These are phyloP conservation scores for Triplophysa rosa DNA, from an alignment of 2,113 vertebrate species.

Conservation along the genomic window DNA sequence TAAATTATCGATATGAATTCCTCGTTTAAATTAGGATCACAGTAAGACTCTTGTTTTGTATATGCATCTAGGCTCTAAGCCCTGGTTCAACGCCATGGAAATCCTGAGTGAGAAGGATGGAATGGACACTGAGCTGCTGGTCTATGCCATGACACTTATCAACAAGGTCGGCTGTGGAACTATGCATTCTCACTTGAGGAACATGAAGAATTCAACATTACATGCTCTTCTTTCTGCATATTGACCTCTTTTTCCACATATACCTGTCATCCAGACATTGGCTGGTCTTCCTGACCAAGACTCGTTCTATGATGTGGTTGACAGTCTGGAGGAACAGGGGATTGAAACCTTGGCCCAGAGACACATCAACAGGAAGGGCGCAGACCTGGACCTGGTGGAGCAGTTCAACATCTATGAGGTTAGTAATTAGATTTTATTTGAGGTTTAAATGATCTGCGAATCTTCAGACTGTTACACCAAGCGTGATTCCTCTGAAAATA, in stretches of 20 bases:
- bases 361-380: constrained; percentile 90
- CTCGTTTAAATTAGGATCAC: background rate
- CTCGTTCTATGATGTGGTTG: constrained; percentile 93
- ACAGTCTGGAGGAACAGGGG: constrained; percentile 93
- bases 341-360: constrained; percentile 86
- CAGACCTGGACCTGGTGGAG: constrained; percentile 92
- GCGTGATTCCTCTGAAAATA: constrained; percentile 51
- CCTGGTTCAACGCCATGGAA: constrained; percentile 93
- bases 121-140: constrained; percentile 91
- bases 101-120: constrained; percentile 96
- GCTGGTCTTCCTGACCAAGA: constrained; percentile 93
- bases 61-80: constrained; percentile 75
- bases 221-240: background rate
- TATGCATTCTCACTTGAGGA: too few species aligned
- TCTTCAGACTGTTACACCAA: too few species aligned
- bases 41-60: background rate
- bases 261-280: constrained; percentile 76
- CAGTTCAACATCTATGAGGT: constrained; percentile 98
- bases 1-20: too few species aligned
- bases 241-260: background rate
- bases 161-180: constrained; percentile 82
- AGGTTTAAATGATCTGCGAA: background rate
- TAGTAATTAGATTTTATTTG: constrained; percentile 37
- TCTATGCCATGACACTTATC: constrained; percentile 93
- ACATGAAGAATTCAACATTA: background rate